Conservation (phyloP, 1,140 invertebrate genomes). For the Diuraphis noxia region DNA sequence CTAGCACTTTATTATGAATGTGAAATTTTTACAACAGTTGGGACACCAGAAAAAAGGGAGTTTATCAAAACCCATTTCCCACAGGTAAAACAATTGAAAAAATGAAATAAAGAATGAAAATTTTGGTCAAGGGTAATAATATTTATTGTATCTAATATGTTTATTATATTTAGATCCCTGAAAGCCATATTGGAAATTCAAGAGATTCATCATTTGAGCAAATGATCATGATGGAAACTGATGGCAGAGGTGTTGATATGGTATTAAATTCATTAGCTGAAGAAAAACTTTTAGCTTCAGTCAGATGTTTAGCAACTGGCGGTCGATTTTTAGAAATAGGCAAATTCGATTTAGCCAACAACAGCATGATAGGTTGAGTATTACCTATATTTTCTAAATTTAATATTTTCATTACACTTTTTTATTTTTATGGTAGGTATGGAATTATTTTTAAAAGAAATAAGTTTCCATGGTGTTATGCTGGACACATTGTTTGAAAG, state of each 20-base stretch:
- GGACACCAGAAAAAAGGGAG: slow-evolving; percentile 70
- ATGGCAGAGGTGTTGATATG: slow-evolving; percentile 73
- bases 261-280: slow-evolving; percentile 79
- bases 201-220: slow-evolving; percentile 73
- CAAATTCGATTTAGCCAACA: slow-evolving; percentile 72
- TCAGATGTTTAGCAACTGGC: slow-evolving; percentile 68
- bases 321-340: slow-evolving; percentile 75
- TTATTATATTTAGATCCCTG: slow-evolving; percentile 61
- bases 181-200: slow-evolving; percentile 75
- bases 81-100: slow-evolving; percentile 57
- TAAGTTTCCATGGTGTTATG: slow-evolving; percentile 85
- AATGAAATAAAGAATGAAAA: background rate
- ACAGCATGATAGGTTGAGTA: slow-evolving; percentile 65
- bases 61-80: slow-evolving; percentile 72
- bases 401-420: background rate
- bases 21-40: slow-evolving; percentile 73
- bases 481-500: slow-evolving; percentile 74
- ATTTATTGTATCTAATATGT: too few species aligned
- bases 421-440: slow-evolving; percentile 58
- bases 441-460: slow-evolving; percentile 79
- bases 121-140: too few species aligned
- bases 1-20: slow-evolving; percentile 70
- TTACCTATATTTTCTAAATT: background rate
- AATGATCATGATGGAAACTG: slow-evolving; percentile 67
- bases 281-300: slow-evolving; percentile 70